A percentile compares a stretch with the other conserved stretches of the same genome.
Conservation (phyloP, 2,888 invertebrate genomes). For the Agapostemon virescens region DNA sequence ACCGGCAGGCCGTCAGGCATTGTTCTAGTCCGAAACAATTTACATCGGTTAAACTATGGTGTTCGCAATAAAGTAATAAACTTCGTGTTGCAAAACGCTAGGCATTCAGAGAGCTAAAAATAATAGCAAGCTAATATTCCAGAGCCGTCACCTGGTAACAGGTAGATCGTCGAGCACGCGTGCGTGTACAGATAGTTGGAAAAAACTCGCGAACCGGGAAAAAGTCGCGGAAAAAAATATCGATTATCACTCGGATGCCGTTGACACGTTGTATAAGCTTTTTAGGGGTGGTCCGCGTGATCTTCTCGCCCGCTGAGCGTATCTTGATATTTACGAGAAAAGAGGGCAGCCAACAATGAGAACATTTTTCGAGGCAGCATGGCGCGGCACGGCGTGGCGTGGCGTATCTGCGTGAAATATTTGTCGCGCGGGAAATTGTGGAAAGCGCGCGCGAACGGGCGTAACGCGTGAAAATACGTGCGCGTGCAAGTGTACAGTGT, state of each 20-base stretch:
- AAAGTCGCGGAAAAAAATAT: not conserved
- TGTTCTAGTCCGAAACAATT: too few relatives aligned
- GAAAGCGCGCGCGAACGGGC: not conserved
- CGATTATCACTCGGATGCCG: slow-evolving; percentile 8
- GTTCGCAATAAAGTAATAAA: too few relatives aligned
- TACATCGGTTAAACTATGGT: too few relatives aligned
- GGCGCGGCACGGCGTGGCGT: not conserved
- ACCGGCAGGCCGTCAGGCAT: too few relatives aligned
- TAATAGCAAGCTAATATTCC: too few relatives aligned
- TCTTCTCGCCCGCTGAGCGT: not conserved
- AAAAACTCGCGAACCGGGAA: too few relatives aligned
- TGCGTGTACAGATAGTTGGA: too few relatives aligned
- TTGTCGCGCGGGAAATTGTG: not conserved
- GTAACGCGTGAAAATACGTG: not conserved
- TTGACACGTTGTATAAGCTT: slow-evolving; percentile 4
- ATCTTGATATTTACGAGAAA: not conserved
- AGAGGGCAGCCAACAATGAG: not conserved
- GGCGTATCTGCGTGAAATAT: slow-evolving; percentile 12
- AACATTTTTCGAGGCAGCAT: not conserved
- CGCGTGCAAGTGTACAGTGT: not conserved
- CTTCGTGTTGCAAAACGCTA: too few relatives aligned
- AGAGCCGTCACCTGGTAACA: too few relatives aligned
- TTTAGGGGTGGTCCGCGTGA: not conserved
- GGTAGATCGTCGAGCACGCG: too few relatives aligned
- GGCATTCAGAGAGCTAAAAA: too few relatives aligned